Base-by-base conservation (phyloP, 37 sponge, comb jelly and placozoan genomes). In the Ephydatia muelleri region DNA sequence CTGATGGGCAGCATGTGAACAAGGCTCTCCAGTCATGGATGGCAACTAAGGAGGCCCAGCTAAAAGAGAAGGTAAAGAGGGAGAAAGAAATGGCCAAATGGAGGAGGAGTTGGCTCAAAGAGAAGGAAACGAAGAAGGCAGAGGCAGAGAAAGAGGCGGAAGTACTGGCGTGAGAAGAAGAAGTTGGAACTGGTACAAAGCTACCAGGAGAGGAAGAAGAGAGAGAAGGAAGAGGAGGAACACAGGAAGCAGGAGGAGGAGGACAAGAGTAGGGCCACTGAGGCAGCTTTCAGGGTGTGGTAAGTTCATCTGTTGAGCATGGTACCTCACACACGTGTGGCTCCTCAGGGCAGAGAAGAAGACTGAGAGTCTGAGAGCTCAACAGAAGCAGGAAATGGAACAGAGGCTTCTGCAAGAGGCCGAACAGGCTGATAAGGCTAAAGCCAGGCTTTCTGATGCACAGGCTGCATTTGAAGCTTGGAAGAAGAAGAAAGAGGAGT, bases 381-480 rank as follows among this genome's bases (percentile, higher is more conserved):
- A 84, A 21, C 26, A 29, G 25, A 69, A 73, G 30, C 76, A 70
- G 65, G 36, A 77, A 33, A 49, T 29, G 25, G 40, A 33, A 39
- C 49, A 68, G n/a, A 77, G 25, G 26, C 70, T 70, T 32, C 29
- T 33, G 32, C 29, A 82, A 14, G 77, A 82, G 36, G 33, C 3
- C 14, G 47, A 29, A 19, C 49, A 72, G 65, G 16, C 13, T 64
- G 77, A 88, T 49, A 14, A 78, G 65, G 34, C 23, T 22, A 33
- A n/a, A 23, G 29, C 70, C 14, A 82, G 66, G 38, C 21, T 38
- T 29, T 29, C 38, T 23, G 73, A 82, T 28, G 33, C 87, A 69
- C 70, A 78, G 43, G 78, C 78, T 71, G 80, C 80, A 28, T 86
- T 75, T 80, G 83, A 86, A 68, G 72, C 71, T n/a, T 86, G 87